Conservation (phyloP, 2,888 invertebrate species). For the Stictocephala bisonia region DNA sequence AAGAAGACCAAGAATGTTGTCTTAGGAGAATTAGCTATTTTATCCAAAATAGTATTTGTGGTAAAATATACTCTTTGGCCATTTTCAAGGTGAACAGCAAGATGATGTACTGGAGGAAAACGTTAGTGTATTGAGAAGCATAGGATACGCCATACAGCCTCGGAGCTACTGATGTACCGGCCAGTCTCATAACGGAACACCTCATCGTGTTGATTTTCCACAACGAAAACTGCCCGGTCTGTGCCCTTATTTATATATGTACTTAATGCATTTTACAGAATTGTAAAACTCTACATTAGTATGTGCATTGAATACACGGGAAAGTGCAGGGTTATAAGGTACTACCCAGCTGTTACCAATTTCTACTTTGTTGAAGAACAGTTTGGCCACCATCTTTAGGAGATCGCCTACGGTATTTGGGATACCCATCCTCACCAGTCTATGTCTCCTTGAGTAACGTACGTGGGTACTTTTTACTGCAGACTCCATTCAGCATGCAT, state of each 20-base stretch:
- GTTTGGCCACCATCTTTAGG: background rate
- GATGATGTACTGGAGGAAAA: background rate
- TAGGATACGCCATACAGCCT: slow-evolving; percentile 53
- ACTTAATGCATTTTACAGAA: slow-evolving; percentile 57
- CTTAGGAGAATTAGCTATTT: background rate
- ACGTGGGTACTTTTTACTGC: background rate
- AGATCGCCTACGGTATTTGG: background rate
- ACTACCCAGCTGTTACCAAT: slow-evolving; percentile 55
- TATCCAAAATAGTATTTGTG: background rate
- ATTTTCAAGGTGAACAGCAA: slow-evolving; percentile 4
- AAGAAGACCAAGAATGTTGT: background rate
- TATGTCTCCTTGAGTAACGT: background rate
- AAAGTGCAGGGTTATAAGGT: slow-evolving; percentile 48
- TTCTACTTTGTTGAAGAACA: background rate
- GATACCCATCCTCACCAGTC: background rate
- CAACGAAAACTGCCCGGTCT: slow-evolving; percentile 47
- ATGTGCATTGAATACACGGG: no score
- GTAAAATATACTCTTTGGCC: slow-evolving; percentile 7
- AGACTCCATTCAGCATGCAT: background rate
- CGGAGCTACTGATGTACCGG: slow-evolving; percentile 50
- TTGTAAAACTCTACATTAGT: slow-evolving; percentile 56
- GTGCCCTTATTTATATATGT: slow-evolving; percentile 56
- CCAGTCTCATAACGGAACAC: slow-evolving; percentile 53
- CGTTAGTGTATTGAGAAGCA: slow-evolving; percentile 8
- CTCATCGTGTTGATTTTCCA: slow-evolving; percentile 51